Evolutionary conservation across 2,113 vertebrate genomes (phyloP), one percentile per base, ranked within the genome.

Genomic region (Hoplias malabaricus): DNA sequence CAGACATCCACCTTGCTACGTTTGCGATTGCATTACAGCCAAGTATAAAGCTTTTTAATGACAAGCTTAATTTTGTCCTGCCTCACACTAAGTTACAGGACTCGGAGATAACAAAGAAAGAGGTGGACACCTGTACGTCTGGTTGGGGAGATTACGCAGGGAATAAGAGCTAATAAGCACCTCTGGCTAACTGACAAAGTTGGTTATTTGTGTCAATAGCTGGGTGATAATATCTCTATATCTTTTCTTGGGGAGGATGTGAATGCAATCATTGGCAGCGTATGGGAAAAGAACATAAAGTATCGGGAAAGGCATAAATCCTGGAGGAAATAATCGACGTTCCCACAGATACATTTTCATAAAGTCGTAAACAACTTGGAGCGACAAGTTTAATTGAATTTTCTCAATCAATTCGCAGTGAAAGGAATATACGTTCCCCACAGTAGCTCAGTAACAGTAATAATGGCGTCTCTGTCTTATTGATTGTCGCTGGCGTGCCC

Each of bases 301-400:
- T 33, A n/a, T 63, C 21, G 59, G 59, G 31, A 61, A 25, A 50
- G 8, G 46, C 43, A 31, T 29, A 63, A 73, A 77, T 53, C 61
- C 73, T 57, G 59, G 27, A 72, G 62, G 46, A 42, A 53, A 56
- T 56, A 63, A 66, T 57, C 40, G 61, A 40, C 56, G 33, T 69
- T 75, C 43, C 21, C 73, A 77, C 38, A 77, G 46, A 76, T 77
- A 77, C 69, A 57, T 80, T 75, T 80, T 83, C 63, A 68, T 77
- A 80, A 38, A 83, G 48, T 73, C 42, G 77, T 67, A 67, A 73
- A 75, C 77, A 76, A 46, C 81, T 83, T 43, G 43, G 14, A 83
- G 78, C 78, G 78, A 80, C 82, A 73, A 54, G 54, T 83, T 72
- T 83, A 83, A 80, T 83, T 80, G 69, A 79, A 80, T 83, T 83